These are phyloP conservation scores for Thaumatotibia leucotreta DNA, from an alignment of 1,140 invertebrate species.

Conservation along the genomic window DNA sequence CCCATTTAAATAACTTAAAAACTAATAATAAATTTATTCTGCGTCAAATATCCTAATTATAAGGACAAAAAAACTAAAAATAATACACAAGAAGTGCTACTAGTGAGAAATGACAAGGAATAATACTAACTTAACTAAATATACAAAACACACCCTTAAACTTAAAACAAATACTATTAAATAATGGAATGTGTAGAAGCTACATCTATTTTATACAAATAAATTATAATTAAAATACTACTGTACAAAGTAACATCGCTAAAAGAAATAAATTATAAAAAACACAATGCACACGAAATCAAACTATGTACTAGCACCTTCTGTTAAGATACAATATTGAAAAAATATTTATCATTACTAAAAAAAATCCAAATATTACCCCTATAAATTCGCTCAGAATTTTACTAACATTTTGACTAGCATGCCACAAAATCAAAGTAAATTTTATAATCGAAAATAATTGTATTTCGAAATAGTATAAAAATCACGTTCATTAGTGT, in stretches of 20 bases:
- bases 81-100: neutral
- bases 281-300: constrained; percentile 37
- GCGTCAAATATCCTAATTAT: neutral
- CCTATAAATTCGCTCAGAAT: constrained; percentile 4
- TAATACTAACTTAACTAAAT: neutral
- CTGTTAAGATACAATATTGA: neutral
- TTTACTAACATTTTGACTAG: constrained; percentile 23
- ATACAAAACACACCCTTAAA: constrained; percentile 2
- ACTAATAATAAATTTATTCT: constrained; percentile 2
- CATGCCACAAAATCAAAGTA: constrained; percentile 22
- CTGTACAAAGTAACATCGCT: constrained; percentile 41
- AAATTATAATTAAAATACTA: constrained; percentile 5
- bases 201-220: constrained; percentile 23
- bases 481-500: neutral
- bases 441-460: constrained; percentile 22
- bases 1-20: constrained; percentile 43
- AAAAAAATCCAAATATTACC: constrained; percentile 12
- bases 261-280: constrained; percentile 41
- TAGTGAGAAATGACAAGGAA: neutral
- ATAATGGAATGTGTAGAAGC: constrained; percentile 65
- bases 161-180: neutral
- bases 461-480: too few relatives aligned
- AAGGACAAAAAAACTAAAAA: constrained; percentile 15
- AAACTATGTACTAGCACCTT: constrained; percentile 22
- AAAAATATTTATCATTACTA: neutral